Percentiles rank a stretch among this genome's conserved stretches.
These are phyloP conservation scores for Magallana angulata DNA, from an alignment of 1,140 invertebrate genomes.

Conservation along the genomic window DNA sequence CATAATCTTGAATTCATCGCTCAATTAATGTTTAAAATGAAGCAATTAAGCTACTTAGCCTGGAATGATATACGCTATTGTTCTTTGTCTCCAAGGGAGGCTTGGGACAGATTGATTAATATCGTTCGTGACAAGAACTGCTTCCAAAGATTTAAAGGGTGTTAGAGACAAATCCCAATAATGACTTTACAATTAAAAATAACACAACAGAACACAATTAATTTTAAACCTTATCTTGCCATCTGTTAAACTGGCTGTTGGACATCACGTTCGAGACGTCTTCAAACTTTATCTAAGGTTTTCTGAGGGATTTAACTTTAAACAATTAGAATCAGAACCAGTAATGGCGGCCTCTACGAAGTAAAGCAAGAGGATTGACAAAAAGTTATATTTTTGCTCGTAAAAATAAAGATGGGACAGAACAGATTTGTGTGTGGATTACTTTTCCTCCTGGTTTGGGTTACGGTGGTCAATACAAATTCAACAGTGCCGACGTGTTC, in stretches of 20 bases:
- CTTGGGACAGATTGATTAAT: too few species aligned
- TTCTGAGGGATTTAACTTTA: not conserved
- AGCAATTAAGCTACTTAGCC: too few species aligned
- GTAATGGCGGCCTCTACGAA: not conserved
- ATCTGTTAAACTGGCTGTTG: not conserved
- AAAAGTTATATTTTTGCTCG: not conserved
- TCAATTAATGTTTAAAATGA: too few species aligned
- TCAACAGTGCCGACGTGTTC: constrained; percentile 27
- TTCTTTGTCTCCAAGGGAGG: too few species aligned
- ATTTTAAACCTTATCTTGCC: not conserved
- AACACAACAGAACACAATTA: not conserved
- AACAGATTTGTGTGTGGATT: not conserved
- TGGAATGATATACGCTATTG: too few species aligned
- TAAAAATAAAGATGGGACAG: not conserved
- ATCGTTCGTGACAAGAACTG: not conserved
- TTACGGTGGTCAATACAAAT: not conserved
- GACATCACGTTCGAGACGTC: not conserved
- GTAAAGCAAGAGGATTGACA: not conserved
- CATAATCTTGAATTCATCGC: too few species aligned
- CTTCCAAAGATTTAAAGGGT: not conserved
- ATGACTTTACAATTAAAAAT: constrained; percentile 17
- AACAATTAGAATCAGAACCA: not conserved
- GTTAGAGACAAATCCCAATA: not conserved
- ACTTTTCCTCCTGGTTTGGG: not conserved
- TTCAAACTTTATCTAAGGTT: not conserved